Evolutionary conservation across 1,140 invertebrate species (phyloP).

Genomic region (Trichomalopsis sarcophagae): DNA sequence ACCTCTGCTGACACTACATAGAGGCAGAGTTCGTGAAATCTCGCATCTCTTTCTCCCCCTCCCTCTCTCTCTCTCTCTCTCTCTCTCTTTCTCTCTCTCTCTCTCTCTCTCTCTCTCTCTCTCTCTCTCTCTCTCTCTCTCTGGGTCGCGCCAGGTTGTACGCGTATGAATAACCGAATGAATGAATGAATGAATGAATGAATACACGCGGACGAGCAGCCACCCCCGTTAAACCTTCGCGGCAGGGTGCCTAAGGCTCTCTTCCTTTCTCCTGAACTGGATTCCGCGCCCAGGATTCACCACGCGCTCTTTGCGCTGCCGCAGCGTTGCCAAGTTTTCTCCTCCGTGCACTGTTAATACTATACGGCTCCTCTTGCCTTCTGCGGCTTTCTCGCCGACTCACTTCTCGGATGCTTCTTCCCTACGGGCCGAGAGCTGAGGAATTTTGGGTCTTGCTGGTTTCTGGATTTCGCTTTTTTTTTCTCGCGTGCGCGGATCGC

Average conservation of each 20-base stretch:
- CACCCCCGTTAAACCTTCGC: slow-evolving; percentile 67
- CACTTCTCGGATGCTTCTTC: background rate
- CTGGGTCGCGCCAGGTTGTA: slow-evolving; percentile 30
- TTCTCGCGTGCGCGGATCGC: background rate
- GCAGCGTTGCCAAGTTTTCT: slow-evolving; percentile 62
- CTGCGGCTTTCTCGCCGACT: background rate
- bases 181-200: slow-evolving; percentile 59
- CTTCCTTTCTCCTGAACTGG: slow-evolving; percentile 49
- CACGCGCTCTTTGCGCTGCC: background rate
- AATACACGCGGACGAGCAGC: slow-evolving; percentile 50
- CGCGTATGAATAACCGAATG: slow-evolving; percentile 60
- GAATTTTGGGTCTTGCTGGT: background rate
- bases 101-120: too few species aligned
- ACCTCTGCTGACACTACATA: background rate
- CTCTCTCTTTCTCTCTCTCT: too few species aligned
- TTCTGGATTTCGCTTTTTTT: background rate
- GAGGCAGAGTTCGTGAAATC: slow-evolving; percentile 36
- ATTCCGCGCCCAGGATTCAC: slow-evolving; percentile 52
- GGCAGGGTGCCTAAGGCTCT: slow-evolving; percentile 59
- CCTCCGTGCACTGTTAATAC: slow-evolving; percentile 1
- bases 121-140: background rate
- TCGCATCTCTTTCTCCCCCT: background rate
- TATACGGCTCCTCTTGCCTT: too few species aligned
- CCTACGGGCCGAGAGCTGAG: background rate
- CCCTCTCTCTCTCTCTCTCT: too few species aligned